A percentile compares a stretch with the other conserved stretches of the same genome.
These are phyloP conservation scores for Pyralis farinalis DNA, from an alignment of 2,888 invertebrate species.

Conservation along the genomic window DNA sequence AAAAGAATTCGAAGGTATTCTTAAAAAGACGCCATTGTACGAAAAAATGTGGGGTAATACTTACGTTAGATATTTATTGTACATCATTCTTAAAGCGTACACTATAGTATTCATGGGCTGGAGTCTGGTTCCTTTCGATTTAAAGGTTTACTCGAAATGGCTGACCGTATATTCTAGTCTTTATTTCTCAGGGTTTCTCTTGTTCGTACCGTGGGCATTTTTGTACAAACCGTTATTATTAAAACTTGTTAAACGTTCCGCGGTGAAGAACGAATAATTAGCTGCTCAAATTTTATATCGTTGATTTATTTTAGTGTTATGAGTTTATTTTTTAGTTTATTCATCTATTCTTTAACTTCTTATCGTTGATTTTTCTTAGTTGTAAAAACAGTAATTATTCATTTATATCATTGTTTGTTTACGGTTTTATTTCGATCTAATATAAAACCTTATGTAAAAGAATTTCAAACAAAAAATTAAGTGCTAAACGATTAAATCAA, in stretches of 20 bases:
- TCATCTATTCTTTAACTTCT: too few species aligned
- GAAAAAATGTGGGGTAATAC: constrained; percentile 59
- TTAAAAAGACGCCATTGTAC: constrained; percentile 74
- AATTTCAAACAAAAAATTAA: too few species aligned
- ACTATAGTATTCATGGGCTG: constrained; percentile 92
- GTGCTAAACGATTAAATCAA: too few species aligned
- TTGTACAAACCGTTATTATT: constrained; percentile 71
- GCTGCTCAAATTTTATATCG: not conserved
- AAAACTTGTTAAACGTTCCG: not conserved
- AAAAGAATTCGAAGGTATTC: constrained; percentile 84
- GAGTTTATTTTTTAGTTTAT: too few species aligned
- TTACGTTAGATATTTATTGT: constrained; percentile 62
- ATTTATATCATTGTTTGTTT: not conserved
- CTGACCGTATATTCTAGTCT: constrained; percentile 82
- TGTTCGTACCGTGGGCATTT: constrained; percentile 85
- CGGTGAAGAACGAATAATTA: not conserved
- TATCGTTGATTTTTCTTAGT: too few species aligned
- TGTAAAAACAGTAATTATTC: too few species aligned
- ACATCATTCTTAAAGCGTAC: constrained; percentile 84
- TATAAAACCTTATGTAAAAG: too few species aligned
- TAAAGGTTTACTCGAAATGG: constrained; percentile 86
- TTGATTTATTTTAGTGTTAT: not conserved
- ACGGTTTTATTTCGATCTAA: too few species aligned
- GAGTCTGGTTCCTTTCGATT: constrained; percentile 87
- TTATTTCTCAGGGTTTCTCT: constrained; percentile 85